Conservation (phyloP, 2,797 vertebrate species). For the Gephyroberyx darwinii region DNA sequence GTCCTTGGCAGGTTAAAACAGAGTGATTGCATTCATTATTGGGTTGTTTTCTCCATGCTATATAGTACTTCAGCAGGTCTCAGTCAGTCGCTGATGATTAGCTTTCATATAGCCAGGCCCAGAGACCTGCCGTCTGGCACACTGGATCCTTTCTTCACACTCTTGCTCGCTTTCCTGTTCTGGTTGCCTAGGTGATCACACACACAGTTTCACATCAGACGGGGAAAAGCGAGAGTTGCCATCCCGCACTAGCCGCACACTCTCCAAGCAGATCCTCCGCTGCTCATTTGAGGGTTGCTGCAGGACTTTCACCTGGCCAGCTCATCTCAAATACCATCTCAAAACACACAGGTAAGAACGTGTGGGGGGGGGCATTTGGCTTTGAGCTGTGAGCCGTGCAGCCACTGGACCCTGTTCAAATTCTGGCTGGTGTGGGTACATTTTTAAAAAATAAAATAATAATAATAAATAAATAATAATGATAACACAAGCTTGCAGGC, state of each 20-base stretch:
- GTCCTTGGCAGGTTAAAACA: conserved; percentile 47
- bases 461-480: too few relatives aligned
- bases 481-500: conserved; percentile 2
- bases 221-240: conserved; percentile 84
- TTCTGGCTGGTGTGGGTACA: conserved; percentile 5
- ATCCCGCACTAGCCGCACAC: conserved; percentile 79
- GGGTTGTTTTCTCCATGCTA: conserved; percentile 56
- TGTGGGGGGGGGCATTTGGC: neutral
- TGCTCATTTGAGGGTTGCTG: conserved; percentile 96
- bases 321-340: conserved; percentile 97
- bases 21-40: conserved; percentile 67
- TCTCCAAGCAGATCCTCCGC: conserved; percentile 89
- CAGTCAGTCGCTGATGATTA: conserved; percentile 54
- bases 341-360: conserved; percentile 92
- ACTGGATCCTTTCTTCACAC: conserved; percentile 35
- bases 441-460: conserved; percentile 12
- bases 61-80: conserved; percentile 44
- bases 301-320: conserved; percentile 95
- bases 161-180: conserved; percentile 43
- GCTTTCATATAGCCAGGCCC: conserved; percentile 50
- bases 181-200: conserved; percentile 87
- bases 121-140: conserved; percentile 46
- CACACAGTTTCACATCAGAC: conserved; percentile 86
- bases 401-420: conserved; percentile 12
- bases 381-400: neutral